Evolutionary conservation across 2,797 vertebrate genomes (phyloP), one percentile per base, ranked within the genome.

Genomic region (Neosalanx taihuensis): DNA sequence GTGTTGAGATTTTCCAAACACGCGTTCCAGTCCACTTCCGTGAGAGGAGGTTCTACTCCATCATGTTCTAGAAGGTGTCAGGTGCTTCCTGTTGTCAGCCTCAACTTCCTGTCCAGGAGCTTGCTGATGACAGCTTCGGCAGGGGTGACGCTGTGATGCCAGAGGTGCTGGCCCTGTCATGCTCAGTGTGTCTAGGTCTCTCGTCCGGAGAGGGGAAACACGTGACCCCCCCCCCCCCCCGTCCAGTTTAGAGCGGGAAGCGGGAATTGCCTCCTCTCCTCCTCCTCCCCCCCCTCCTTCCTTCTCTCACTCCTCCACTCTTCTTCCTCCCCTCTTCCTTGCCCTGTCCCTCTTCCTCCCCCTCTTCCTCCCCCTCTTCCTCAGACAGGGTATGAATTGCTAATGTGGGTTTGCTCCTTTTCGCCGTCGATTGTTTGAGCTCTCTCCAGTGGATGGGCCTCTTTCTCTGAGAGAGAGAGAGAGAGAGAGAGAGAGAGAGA

Each of bases 341-440:
- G 3, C 37, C 10, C 37, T 2, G 7, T 10, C 37, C 37, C 2
- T 2, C 37, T 9, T 10, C 2, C 9, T 41, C 37, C 37, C 10
- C 37, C 9, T 41, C 37, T 7, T 41, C 37, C 37, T 53, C 23
- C 33, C 46, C 13, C 63, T 67, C 53, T 35, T 70, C 56, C 41
- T 59, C 53, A 66, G 33, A 65, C 70, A 53, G 4, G 37, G 13
- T 10, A 60, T 65, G 37, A 65, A 75, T 75, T 67, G 61, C 70
- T 26, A 51, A 71, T 75, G 46, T 70, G n/a, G 64, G 71, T 67
- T 67, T 17, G 57, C 35, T 75, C 64, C 74, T 69, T 64, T 67
- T 64, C 31, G 67, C 64, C 23, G 67, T 23, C 29, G 56, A 70
- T 69, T 58, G 29, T 33, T 69, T 49, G 31, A 59, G 49, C 60